Percentiles rank a stretch among this genome's conserved stretches.
phyloP scores from a whole-genome alignment of 2,113 vertebrate genomes.

The Ictalurus furcatus region DNA sequence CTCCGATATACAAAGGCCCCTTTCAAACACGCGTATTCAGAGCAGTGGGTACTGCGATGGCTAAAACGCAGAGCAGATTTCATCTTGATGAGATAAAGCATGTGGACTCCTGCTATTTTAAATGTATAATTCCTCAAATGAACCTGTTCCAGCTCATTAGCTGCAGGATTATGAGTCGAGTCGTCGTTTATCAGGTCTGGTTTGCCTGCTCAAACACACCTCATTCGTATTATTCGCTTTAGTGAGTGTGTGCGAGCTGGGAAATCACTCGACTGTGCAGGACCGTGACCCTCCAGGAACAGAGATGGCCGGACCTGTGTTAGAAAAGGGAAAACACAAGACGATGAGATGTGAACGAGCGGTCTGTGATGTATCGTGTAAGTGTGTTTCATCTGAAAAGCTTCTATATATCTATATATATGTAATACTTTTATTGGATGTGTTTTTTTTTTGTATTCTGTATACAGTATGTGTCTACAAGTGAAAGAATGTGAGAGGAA shows the following conservation, averaged over 20 bases:
- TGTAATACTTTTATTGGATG: not conserved
- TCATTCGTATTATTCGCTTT: not conserved
- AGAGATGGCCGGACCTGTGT: not conserved
- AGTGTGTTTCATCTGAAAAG: not conserved
- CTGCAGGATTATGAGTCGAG: conserved; percentile 22
- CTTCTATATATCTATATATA: not conserved
- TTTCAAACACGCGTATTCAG: not conserved
- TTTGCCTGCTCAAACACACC: conserved; percentile 10
- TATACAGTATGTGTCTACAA: conserved; percentile 9
- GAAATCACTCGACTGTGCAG: not conserved
- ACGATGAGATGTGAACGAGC: not conserved
- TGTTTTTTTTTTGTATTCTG: not conserved
- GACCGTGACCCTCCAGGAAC: not conserved
- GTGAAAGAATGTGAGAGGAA: conserved; percentile 30
- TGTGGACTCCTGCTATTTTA: conserved; percentile 19
- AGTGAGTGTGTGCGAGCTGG: not conserved
- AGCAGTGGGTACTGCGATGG: not conserved
- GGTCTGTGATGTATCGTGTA: not conserved
- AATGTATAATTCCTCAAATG: conserved; percentile 25
- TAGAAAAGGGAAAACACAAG: not conserved
- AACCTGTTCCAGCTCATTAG: conserved; percentile 21
- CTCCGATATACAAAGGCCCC: not conserved
- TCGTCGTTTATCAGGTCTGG: not conserved
- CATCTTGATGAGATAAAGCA: conserved; percentile 22
- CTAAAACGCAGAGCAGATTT: conserved; percentile 26